Percentiles rank a stretch among this genome's conserved stretches.
Conservation (phyloP, 2,888 invertebrate genomes). For the Brassicogethes aeneus region DNA sequence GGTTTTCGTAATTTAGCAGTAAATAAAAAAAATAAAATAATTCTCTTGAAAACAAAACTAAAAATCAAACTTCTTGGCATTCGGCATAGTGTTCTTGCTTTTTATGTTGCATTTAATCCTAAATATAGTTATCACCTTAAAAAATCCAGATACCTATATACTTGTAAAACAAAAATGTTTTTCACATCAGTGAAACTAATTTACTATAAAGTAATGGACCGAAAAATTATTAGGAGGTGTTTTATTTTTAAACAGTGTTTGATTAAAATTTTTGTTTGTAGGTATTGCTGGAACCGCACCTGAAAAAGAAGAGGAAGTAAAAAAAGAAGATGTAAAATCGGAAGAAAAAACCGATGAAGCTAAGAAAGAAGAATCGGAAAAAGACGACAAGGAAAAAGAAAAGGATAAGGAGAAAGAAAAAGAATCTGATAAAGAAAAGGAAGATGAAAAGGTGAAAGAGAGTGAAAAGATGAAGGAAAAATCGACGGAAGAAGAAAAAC, state of each 20-base stretch:
- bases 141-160: too few species aligned
- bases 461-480: constrained; percentile 1
- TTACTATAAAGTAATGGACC: too few species aligned
- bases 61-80: too few species aligned
- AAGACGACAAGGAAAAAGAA: constrained; percentile 45
- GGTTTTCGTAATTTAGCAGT: too few species aligned
- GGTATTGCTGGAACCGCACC: constrained; percentile 70
- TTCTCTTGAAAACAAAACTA: too few species aligned
- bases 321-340: constrained; percentile 42
- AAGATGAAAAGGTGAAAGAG: not conserved
- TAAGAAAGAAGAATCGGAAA: constrained; percentile 40
- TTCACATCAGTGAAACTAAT: too few species aligned
- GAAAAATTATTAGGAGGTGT: too few species aligned
- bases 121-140: too few species aligned
- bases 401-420: constrained; percentile 37
- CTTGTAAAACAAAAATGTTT: too few species aligned
- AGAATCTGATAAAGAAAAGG: constrained; percentile 32
- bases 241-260: not conserved
- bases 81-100: too few species aligned
- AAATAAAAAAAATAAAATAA: too few species aligned
- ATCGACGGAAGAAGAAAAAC: constrained; percentile 18
- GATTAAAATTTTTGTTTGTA: not conserved
- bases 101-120: too few species aligned
- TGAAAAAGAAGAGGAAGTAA: constrained; percentile 19
- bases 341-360: constrained; percentile 29